Evolutionary conservation across 2,888 invertebrate genomes (phyloP).

Genomic region (Mesorhabditis spiculigera): DNA sequence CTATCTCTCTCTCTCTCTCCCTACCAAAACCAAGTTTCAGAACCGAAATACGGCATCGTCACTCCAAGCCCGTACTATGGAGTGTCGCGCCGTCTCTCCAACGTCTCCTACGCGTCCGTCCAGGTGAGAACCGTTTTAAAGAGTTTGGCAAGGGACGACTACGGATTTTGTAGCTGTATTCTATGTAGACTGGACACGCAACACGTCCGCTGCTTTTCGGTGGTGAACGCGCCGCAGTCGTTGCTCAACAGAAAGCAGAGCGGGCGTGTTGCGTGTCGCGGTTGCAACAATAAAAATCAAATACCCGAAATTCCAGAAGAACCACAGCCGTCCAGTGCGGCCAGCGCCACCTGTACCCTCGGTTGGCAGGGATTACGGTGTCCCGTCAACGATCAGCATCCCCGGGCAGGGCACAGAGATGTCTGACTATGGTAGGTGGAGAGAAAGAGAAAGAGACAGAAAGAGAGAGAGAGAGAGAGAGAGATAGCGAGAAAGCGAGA

Average conservation of each 20-base stretch:
- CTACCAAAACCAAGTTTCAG: too few species aligned
- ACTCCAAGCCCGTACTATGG: background rate
- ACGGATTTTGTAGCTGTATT: too few species aligned
- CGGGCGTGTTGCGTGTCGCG: too few species aligned
- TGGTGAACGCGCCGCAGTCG: too few species aligned
- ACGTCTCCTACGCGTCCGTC: background rate
- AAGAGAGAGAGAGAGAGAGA: background rate
- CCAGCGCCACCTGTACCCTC: background rate
- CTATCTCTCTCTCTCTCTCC: background rate
- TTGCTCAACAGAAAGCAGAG: too few species aligned
- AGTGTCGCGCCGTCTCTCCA: background rate
- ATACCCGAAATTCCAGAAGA: background rate
- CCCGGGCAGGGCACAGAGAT: background rate
- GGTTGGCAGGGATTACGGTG: background rate
- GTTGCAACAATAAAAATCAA: background rate
- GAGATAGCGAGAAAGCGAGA: too few species aligned
- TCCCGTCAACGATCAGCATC: background rate
- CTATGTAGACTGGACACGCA: too few species aligned
- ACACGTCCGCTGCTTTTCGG: too few species aligned
- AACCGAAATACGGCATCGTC: background rate
- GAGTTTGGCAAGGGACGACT: too few species aligned
- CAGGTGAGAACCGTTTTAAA: background rate
- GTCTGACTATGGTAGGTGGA: conserved; percentile 1
- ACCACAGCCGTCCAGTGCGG: background rate
- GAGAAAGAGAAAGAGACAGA: background rate